Conservation (phyloP, 2,797 vertebrate species). For the Babyrousa celebensis region DNA sequence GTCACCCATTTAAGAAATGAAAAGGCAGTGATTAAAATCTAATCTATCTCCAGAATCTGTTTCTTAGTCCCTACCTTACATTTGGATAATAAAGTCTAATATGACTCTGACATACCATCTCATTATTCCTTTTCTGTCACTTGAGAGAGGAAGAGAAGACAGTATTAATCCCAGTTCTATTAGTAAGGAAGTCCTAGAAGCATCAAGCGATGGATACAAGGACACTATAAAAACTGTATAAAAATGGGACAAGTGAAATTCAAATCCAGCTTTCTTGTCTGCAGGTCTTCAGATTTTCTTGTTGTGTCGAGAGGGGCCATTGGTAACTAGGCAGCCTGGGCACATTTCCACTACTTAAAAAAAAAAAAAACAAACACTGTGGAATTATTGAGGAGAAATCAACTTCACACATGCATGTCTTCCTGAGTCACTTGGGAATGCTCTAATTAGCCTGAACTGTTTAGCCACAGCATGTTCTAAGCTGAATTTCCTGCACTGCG, state of each 20-base stretch:
- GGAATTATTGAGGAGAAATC: constrained; percentile 55
- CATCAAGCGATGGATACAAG: background rate
- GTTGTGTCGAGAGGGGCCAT: background rate
- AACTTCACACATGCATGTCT: background rate
- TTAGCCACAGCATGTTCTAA: constrained; percentile 35
- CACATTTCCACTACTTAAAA: background rate
- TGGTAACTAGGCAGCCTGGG: background rate
- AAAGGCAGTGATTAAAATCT: background rate
- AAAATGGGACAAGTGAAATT: background rate
- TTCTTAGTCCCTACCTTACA: background rate
- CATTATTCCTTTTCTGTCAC: background rate
- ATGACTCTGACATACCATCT: background rate
- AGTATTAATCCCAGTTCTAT: background rate
- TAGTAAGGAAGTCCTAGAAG: background rate
- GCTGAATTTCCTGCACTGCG: background rate
- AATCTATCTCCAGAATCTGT: background rate
- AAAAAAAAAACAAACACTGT: too few relatives aligned
- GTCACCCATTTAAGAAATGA: background rate
- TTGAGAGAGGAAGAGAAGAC: background rate
- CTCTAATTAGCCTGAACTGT: constrained; percentile 30
- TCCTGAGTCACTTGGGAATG: background rate
- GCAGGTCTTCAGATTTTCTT: background rate
- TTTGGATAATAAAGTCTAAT: constrained; percentile 21
- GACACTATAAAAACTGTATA: too few relatives aligned
- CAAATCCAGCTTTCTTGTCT: background rate